These are phyloP conservation scores for Trematomus loennbergii DNA, from an alignment of 2,113 vertebrate genomes.

Conservation along the genomic window DNA sequence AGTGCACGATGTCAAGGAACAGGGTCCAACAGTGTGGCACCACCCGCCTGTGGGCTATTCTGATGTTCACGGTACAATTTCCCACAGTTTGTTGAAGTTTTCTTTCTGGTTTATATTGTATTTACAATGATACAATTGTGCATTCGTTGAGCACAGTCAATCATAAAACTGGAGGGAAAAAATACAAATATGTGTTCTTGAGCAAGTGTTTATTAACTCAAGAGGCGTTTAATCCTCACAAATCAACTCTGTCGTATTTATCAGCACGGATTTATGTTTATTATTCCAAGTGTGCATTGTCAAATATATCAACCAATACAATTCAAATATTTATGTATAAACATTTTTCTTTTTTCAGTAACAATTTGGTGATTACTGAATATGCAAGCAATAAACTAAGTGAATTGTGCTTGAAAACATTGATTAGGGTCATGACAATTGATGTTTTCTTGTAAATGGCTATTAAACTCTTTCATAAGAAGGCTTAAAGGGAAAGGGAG, in stretches of 20 bases:
- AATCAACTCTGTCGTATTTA: not conserved
- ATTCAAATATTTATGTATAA: not conserved
- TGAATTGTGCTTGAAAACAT: not conserved
- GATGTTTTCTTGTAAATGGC: not conserved
- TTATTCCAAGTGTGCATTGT: not conserved
- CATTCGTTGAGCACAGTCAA: not conserved
- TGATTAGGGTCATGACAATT: not conserved
- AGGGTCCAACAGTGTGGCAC: slow-evolving; percentile 16
- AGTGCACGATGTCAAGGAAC: slow-evolving; percentile 63
- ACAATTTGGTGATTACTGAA: not conserved
- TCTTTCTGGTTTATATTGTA: not conserved
- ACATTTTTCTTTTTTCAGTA: not conserved
- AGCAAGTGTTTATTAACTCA: not conserved
- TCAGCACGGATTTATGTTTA: not conserved
- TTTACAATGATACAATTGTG: not conserved
- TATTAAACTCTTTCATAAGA: not conserved
- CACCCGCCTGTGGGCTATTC: not conserved
- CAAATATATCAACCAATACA: not conserved
- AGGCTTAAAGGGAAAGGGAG: not conserved
- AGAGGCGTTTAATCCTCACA: not conserved
- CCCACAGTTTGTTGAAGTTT: not conserved
- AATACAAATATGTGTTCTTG: slow-evolving; percentile 7
- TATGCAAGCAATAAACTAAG: not conserved
- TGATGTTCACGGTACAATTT: slow-evolving; percentile 2
- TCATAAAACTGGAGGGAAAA: slow-evolving; percentile 2